Conservation (phyloP, 2,797 vertebrate species). For the Octomys mimax region DNA sequence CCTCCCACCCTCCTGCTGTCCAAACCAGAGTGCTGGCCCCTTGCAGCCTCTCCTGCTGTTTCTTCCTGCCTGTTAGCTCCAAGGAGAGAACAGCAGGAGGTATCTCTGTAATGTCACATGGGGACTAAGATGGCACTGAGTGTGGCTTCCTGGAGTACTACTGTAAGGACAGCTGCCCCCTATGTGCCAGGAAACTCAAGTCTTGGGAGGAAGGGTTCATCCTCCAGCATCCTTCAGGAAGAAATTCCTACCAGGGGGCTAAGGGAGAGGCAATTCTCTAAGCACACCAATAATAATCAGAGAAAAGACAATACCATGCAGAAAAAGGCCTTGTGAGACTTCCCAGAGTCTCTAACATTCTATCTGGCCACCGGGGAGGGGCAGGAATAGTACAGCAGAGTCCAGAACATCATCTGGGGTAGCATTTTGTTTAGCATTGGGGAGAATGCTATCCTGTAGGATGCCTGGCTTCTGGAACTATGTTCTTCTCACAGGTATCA, state of each 20-base stretch:
- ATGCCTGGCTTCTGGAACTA: no score
- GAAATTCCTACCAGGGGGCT: not conserved
- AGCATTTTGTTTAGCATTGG: not conserved
- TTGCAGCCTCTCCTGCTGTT: conserved; percentile 16
- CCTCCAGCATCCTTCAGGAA: not conserved
- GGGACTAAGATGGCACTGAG: not conserved
- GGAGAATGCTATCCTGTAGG: rapidly evolving
- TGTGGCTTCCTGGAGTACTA: not conserved
- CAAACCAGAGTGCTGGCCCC: not conserved
- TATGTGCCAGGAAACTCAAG: conserved; percentile 66
- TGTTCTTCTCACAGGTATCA: not conserved
- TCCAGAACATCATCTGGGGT: not conserved
- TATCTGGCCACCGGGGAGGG: not conserved
- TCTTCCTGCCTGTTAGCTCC: conserved; percentile 8
- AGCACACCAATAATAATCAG: not conserved
- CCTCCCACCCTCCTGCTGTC: conserved; percentile 32
- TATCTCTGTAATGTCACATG: not conserved
- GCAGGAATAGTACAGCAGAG: not conserved
- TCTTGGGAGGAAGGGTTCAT: not conserved
- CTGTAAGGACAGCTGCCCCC: not conserved
- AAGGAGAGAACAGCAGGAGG: conserved; percentile 5
- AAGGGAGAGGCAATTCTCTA: not conserved
- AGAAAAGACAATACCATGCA: conserved; percentile 23
- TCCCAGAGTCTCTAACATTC: not conserved
- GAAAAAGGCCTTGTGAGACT: not conserved